A percentile compares a stretch with the other conserved stretches of the same genome.
Evolutionary conservation across 2,797 vertebrate genomes (phyloP).

Genomic region (Melanotaenia boesemani): DNA sequence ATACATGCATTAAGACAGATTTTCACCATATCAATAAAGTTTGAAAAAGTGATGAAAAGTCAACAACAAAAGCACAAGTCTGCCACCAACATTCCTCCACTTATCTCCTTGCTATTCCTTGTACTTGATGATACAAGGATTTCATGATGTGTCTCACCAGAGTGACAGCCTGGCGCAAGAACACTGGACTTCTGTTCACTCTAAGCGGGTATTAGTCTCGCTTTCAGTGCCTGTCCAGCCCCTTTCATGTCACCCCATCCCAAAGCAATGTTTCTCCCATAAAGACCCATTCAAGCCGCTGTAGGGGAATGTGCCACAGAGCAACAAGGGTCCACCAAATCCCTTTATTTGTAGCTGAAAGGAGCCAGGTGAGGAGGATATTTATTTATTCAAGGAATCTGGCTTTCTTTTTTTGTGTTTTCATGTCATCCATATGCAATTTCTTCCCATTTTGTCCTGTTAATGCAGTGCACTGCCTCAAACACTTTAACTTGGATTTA

Average conservation of each 20-base stretch:
- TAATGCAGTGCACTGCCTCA: conserved; percentile 4
- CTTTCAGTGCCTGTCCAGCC: conserved; percentile 72
- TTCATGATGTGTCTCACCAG: conserved; percentile 52
- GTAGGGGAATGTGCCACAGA: conserved; percentile 72
- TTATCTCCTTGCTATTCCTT: conserved; percentile 53
- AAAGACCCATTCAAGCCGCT: conserved; percentile 77
- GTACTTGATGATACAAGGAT: conserved; percentile 56
- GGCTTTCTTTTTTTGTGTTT: conserved; percentile 25
- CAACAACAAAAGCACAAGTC: background rate
- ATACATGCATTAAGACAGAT: conserved; percentile 10
- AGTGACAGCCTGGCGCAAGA: conserved; percentile 53
- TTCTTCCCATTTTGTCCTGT: conserved; percentile 26
- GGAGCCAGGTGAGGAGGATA: conserved; percentile 71
- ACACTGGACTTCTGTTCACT: conserved; percentile 74
- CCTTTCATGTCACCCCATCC: conserved; percentile 79
- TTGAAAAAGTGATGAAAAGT: conserved; percentile 61
- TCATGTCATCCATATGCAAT: conserved; percentile 49
- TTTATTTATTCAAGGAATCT: conserved; percentile 58
- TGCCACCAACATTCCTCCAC: conserved; percentile 2
- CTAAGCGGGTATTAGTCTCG: conserved; percentile 75
- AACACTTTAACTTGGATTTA: background rate
- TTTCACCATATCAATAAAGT: conserved; percentile 69
- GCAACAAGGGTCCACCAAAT: conserved; percentile 62
- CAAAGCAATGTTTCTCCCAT: conserved; percentile 76
- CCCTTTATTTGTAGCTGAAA: conserved; percentile 71